Evolutionary conservation across 1,140 invertebrate species (phyloP).

Genomic region (Homalodisca vitripennis): DNA sequence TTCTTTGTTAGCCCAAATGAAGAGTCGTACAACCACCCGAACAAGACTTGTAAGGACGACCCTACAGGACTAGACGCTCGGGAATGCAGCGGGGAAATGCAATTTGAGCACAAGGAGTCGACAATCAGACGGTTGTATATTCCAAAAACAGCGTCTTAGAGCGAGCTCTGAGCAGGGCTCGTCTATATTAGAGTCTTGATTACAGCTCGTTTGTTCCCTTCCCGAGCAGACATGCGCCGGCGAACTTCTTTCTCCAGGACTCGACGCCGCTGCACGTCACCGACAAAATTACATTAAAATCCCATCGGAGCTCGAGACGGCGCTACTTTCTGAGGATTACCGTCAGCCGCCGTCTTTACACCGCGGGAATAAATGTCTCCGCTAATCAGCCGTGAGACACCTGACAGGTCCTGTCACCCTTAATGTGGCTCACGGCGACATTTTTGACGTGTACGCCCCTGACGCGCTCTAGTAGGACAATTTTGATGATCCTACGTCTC

Average conservation of each 20-base stretch:
- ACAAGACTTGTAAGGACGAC: not conserved
- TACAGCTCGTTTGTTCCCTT: not conserved
- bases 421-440: not conserved
- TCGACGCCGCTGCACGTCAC: conserved; percentile 4
- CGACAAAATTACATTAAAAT: conserved; percentile 31
- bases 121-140: conserved; percentile 21
- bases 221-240: not conserved
- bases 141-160: not conserved
- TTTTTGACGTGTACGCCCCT: conserved; percentile 1
- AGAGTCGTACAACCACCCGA: too few relatives aligned
- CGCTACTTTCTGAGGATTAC: too few relatives aligned
- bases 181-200: too few relatives aligned
- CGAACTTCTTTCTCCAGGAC: conserved; percentile 5
- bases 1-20: too few relatives aligned
- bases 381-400: conserved; percentile 14
- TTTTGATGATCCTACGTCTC: not conserved
- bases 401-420: not conserved
- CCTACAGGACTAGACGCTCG: not conserved
- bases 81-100: not conserved
- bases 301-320: not conserved
- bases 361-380: conserved; percentile 16
- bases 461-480: not conserved
- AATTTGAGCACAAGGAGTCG: not conserved
- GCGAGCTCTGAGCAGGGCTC: not conserved
- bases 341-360: not conserved